Evolutionary conservation across 1,140 invertebrate genomes (phyloP), one percentile per base, ranked within the genome.

Genomic region (Tetramorium alpestre): DNA sequence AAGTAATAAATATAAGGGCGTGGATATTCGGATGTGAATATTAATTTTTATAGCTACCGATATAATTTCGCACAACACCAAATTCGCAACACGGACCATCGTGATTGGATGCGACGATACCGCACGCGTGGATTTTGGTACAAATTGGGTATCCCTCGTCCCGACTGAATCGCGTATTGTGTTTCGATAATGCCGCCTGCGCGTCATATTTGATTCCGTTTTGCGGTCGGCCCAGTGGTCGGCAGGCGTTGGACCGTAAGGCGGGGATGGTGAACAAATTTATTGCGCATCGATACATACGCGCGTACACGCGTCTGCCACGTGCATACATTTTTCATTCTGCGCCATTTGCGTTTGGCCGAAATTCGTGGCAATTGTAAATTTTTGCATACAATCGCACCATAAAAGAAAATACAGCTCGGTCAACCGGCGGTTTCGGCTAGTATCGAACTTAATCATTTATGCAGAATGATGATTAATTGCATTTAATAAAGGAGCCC

Each of bases 241-340:
- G 18, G 22, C 72, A 85, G 49, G 75, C 84, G 82, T 38, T 80
- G 58, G 58, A 85, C 84, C 60, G 33, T 76, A 80, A 86, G 56
- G 73, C 54, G 38, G 69, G 54, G 16, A n/a, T 49, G 33, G n/a
- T 33, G 16, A 84, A 72, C 33, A 88, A 89, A 89, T 89, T 89
- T 87, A 89, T 89, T 22, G 56, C 11, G 3, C 51, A 72, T 47
- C 25, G 28, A n/a, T 60, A 75, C 58, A 72, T 41, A 44, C 47
- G 72, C 38, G 38, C 62, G 62, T 85, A 47, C 54, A 56, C 60
- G 54, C 65, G 54, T 69, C 51, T 62, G 80, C 38, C 80, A 62
- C 41, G 56, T 60, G 54, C 82, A 62, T 51, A 62, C 67, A 89
- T 89, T 89, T 89, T 89, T 89, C 88, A 87, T 64, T 51, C 69